Conservation (phyloP, 2,113 vertebrate genomes). For the Enhydra lutris region DNA sequence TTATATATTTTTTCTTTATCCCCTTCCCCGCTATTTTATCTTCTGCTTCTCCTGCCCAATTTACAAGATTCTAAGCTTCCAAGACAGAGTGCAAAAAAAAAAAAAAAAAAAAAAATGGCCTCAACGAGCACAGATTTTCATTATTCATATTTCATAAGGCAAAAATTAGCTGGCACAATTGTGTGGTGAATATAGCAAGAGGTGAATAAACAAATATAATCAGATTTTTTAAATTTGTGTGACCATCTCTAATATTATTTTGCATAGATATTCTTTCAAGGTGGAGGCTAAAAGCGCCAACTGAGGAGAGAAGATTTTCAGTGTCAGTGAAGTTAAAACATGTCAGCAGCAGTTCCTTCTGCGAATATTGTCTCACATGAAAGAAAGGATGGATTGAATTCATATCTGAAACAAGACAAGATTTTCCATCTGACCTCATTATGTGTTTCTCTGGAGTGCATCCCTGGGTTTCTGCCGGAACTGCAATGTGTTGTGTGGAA, state of each 20-base stretch:
- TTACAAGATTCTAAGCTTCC: constrained; percentile 60
- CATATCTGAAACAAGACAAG: constrained; percentile 81
- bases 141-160: constrained; percentile 64
- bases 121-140: constrained; percentile 60
- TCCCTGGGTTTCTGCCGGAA: constrained; percentile 78
- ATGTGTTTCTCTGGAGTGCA: constrained; percentile 81
- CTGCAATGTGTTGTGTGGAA: constrained; percentile 68
- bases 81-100: constrained; percentile 34
- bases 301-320: constrained; percentile 72
- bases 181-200: constrained; percentile 7
- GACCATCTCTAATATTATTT: constrained; percentile 11
- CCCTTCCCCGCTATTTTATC: neutral
- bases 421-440: constrained; percentile 86
- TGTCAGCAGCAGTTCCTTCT: constrained; percentile 71
- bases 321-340: constrained; percentile 77
- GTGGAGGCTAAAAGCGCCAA: constrained; percentile 64
- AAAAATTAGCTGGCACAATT: constrained; percentile 71
- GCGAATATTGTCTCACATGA: constrained; percentile 74
- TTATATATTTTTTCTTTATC: constrained; percentile 70
- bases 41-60: constrained; percentile 31
- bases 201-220: constrained; percentile 57
- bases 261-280: constrained; percentile 31
- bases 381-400: constrained; percentile 82
- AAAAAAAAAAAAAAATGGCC: neutral
- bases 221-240: constrained; percentile 18